phyloP scores from a whole-genome alignment of 2,888 invertebrate species.

The Cecidostiba fungosa region DNA sequence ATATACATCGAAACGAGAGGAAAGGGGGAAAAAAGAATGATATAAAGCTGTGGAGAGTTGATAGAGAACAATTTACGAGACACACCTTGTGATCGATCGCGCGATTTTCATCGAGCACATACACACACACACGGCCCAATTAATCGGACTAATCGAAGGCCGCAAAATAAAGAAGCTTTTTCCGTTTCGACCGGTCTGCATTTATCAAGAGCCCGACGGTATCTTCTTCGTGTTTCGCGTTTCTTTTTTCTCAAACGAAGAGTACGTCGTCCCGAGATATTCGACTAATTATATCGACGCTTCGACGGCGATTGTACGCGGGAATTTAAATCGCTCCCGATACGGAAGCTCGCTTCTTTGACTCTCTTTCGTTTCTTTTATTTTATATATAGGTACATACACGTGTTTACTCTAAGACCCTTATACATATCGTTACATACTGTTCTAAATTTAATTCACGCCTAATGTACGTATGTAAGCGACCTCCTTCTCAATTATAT shows the following conservation, averaged over 20 bases:
- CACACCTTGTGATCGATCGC: conserved; percentile 25
- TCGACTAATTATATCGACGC: conserved; percentile 52
- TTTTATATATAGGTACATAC: neutral
- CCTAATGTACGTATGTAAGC: neutral
- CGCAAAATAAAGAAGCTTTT: conserved; percentile 20
- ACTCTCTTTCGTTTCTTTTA: neutral
- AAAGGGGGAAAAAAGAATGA: neutral
- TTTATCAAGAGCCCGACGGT: neutral
- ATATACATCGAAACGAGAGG: neutral
- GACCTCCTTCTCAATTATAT: neutral
- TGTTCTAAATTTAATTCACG: too few species aligned
- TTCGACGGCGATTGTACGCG: neutral
- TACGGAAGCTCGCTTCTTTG: neutral
- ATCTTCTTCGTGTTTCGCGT: neutral
- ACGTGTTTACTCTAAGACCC: neutral
- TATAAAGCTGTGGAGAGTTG: neutral
- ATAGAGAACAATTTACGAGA: conserved; percentile 22
- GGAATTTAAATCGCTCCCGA: conserved; percentile 25
- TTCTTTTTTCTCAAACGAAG: neutral
- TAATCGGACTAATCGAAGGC: conserved; percentile 30
- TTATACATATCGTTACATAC: neutral
- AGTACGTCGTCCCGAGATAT: neutral
- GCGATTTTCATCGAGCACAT: conserved; percentile 30
- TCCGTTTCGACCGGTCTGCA: conserved; percentile 23
- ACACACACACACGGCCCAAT: conserved; percentile 15